These are phyloP conservation scores for Maconellicoccus hirsutus DNA, from an alignment of 1,140 invertebrate species.

Conservation along the genomic window DNA sequence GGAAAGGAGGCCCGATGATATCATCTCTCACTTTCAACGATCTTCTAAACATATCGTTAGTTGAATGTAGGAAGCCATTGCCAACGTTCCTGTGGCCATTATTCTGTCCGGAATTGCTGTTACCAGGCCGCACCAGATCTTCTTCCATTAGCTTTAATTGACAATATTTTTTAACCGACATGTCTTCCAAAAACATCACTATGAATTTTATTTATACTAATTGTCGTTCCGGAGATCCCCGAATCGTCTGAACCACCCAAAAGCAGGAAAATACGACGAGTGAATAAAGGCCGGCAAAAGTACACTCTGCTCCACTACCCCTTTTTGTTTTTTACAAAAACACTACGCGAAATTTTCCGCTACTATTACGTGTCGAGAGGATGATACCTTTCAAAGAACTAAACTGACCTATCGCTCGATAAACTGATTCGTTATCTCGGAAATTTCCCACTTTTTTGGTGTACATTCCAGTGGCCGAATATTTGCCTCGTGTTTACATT, in stretches of 20 bases:
- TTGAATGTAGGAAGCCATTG: constrained; percentile 12
- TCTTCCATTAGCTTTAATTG: constrained; percentile 7
- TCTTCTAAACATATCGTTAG: constrained; percentile 39
- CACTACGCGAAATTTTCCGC: too few species aligned
- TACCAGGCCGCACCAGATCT: constrained; percentile 10
- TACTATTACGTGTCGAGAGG: neutral
- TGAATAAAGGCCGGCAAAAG: too few species aligned
- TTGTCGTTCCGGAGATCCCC: neutral
- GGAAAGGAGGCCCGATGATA: constrained; percentile 27
- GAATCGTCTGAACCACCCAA: too few species aligned
- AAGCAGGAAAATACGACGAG: too few species aligned
- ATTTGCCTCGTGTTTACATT: too few species aligned
- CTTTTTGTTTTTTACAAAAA: too few species aligned
- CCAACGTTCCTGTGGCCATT: neutral
- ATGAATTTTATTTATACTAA: neutral
- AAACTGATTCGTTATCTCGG: too few species aligned
- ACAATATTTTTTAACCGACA: constrained; percentile 2
- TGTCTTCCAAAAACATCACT: neutral
- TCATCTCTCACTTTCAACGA: constrained; percentile 34
- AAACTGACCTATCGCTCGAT: neutral
- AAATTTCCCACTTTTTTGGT: too few species aligned
- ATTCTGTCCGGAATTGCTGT: neutral
- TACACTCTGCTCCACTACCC: too few species aligned
- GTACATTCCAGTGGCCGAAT: too few species aligned
- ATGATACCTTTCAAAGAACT: constrained; percentile 9